Evolutionary conservation across 2,113 vertebrate genomes (phyloP).

Genomic region (Pao palembangensis): DNA sequence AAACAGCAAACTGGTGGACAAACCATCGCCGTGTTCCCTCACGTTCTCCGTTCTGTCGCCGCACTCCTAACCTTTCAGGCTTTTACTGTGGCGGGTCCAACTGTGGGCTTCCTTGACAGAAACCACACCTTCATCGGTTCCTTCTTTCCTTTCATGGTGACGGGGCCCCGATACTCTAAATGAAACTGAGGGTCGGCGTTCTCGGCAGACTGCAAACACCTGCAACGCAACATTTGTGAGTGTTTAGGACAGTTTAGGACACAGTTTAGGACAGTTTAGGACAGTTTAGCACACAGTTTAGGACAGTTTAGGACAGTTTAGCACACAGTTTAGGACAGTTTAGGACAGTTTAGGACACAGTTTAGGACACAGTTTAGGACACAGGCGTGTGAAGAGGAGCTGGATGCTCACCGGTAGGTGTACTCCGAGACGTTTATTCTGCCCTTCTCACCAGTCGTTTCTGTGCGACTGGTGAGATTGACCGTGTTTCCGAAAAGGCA

Average conservation of each 20-base stretch:
- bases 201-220: slow-evolving; percentile 92
- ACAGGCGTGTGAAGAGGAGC: neutral
- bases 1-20: slow-evolving; percentile 29
- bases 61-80: neutral
- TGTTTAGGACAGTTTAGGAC: no score
- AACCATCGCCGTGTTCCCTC: slow-evolving; percentile 2
- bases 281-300: no score
- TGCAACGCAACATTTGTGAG: slow-evolving; percentile 46
- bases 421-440: slow-evolving; percentile 96
- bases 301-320: no score
- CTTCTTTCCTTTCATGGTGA: slow-evolving; percentile 98
- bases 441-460: slow-evolving; percentile 96
- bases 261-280: no score
- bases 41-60: neutral
- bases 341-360: no score
- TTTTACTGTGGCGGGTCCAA: slow-evolving; percentile 60
- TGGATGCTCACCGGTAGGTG: slow-evolving; percentile 83
- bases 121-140: slow-evolving; percentile 99
- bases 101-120: slow-evolving; percentile 85
- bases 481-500: slow-evolving; percentile 98
- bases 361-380: no score
- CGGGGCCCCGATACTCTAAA: slow-evolving; percentile 87
- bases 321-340: no score
- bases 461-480: slow-evolving; percentile 97
- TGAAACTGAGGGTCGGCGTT: slow-evolving; percentile 94